A percentile compares a stretch with the other conserved stretches of the same genome.
phyloP scores from a whole-genome alignment of 2,888 invertebrate genomes.

The Pterobdella sp. region DNA sequence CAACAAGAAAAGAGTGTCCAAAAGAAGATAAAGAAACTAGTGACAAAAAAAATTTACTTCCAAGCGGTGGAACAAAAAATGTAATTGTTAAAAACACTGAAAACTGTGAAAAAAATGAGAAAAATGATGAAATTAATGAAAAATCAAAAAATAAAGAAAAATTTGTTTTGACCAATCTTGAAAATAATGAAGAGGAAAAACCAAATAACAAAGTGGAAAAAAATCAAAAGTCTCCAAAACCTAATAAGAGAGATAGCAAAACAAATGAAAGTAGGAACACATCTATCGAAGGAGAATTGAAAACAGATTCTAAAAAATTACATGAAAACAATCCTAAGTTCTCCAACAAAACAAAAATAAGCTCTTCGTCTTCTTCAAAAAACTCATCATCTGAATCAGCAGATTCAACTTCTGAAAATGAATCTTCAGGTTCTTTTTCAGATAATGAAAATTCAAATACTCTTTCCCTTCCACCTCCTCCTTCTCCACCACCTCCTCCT shows the following conservation, averaged over 20 bases:
- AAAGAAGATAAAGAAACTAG: constrained; percentile 1
- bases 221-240: too few species aligned
- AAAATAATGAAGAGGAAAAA: too few species aligned
- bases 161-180: too few species aligned
- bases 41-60: background rate
- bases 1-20: background rate
- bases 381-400: background rate
- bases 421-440: too few species aligned
- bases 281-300: background rate
- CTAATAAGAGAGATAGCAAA: too few species aligned
- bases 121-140: background rate
- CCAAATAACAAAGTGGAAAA: too few species aligned
- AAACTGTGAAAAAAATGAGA: background rate
- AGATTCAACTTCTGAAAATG: too few species aligned
- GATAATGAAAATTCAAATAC: too few species aligned
- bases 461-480: constrained; percentile 8
- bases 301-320: constrained; percentile 6
- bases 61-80: background rate
- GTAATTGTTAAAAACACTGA: background rate
- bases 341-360: too few species aligned
- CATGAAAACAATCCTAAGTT: too few species aligned
- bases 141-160: background rate
- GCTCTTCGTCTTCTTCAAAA: background rate
- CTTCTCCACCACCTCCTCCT: constrained; percentile 7
- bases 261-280: background rate